phyloP scores from a whole-genome alignment of 2,888 invertebrate genomes.

The Panorpa germanica region DNA sequence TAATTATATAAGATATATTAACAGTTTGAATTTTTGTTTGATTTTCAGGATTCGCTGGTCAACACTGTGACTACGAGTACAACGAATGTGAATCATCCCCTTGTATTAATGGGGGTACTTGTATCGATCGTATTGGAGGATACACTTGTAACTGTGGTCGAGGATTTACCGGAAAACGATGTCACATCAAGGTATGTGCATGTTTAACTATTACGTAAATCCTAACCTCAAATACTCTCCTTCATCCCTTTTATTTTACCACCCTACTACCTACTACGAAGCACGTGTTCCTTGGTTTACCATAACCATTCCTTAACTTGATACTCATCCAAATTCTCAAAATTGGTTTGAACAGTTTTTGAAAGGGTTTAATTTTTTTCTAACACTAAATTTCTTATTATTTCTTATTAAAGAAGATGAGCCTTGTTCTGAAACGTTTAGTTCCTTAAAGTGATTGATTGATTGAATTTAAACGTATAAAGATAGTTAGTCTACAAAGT shows the following conservation, averaged over 20 bases:
- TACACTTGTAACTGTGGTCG: slow-evolving; percentile 47
- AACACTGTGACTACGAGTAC: slow-evolving; percentile 52
- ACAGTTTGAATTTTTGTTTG: slow-evolving; percentile 11
- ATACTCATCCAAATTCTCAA: too few species aligned
- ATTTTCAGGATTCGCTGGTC: slow-evolving; percentile 44
- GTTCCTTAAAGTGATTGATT: too few species aligned
- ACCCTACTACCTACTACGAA: not conserved
- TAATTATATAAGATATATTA: slow-evolving; percentile 10
- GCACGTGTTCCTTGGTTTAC: too few species aligned
- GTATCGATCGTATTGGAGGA: slow-evolving; percentile 50
- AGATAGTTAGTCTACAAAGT: too few species aligned
- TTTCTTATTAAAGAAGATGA: too few species aligned
- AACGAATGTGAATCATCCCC: slow-evolving; percentile 61
- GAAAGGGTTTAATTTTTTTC: too few species aligned
- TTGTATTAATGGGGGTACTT: slow-evolving; percentile 53
- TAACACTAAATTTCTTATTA: too few species aligned
- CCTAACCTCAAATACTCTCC: not conserved
- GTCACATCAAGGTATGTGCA: slow-evolving; percentile 44
- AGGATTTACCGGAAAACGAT: slow-evolving; percentile 48
- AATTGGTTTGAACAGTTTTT: too few species aligned
- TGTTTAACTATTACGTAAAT: not conserved
- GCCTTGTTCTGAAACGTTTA: too few species aligned
- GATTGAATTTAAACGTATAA: too few species aligned
- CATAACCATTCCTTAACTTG: too few species aligned
- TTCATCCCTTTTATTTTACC: not conserved